Evolutionary conservation across 2,888 invertebrate species (phyloP), one percentile per base, ranked within the genome.

Genomic region (Serripes groenlandicus): DNA sequence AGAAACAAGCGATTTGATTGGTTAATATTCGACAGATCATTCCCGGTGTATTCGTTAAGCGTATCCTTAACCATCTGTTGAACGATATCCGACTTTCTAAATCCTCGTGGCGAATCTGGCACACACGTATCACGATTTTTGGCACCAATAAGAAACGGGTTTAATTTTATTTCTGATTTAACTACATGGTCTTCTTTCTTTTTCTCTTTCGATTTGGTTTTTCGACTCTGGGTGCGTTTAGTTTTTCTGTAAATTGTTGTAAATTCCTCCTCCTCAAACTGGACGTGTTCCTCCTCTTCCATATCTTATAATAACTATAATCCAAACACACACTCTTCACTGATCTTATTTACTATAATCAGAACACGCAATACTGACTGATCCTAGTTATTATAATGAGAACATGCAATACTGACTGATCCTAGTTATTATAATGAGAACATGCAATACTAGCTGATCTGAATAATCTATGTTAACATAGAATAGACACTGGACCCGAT

Each of bases 41-140:
- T 32, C 4, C 71, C 76, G 28, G 78, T 81, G 42, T 77, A 85
- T 37, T 83, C 81, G 37, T 74, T 78, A 3, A 87, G 54, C 9
- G 87, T 85, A 35, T 87, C 83, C 15, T 77, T 77, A 1, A 87
- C 83, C 26, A 83, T 52, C 28, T 74, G 73, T 56, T 83, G 79
- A n/a, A 83, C 83, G 23, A 56, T n/a, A 28, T 77, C 83, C 1
- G 83, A 37, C 42, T 69, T 76, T 35, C 70, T 70, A 15, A 49
- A n/a, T 23, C 35, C 34, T 7, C 60, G 62, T 9, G 79, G 73
- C 9, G 74, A 58, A 32, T 52, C 74, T 21, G 79, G 64, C 21
- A 54, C 60, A 23, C 18, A 23, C 0, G 32, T 23, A 18, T 76
- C 74, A 15, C 58, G 23, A 21, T 32, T 37, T 42, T 77, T 83